A percentile compares a stretch with the other conserved stretches of the same genome.
phyloP scores from a whole-genome alignment of 64 coral and sea anemone species.

The Exaiptasia diaphana region DNA sequence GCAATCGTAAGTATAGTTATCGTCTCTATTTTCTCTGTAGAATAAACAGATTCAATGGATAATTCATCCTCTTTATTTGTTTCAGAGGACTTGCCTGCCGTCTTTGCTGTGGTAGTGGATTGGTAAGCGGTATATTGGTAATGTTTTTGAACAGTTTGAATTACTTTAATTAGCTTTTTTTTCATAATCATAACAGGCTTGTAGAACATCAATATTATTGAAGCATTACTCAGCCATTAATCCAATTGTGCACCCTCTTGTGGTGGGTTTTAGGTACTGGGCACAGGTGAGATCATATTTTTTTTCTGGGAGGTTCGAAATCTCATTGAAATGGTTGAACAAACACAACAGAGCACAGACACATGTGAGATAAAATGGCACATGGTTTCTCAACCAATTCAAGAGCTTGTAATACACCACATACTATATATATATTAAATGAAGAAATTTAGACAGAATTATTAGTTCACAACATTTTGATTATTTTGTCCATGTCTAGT shows the following conservation, averaged over 20 bases:
- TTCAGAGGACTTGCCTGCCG: constrained; percentile 60
- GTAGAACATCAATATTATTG: constrained; percentile 53
- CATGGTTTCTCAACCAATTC: too few species aligned
- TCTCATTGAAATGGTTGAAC: too few species aligned
- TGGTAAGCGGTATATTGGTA: constrained; percentile 21
- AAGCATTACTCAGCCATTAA: constrained; percentile 66
- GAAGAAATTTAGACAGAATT: too few species aligned
- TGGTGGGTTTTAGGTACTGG: constrained; percentile 77
- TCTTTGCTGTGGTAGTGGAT: constrained; percentile 57
- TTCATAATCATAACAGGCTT: constrained; percentile 38
- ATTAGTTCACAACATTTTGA: too few species aligned
- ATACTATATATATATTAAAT: too few species aligned
- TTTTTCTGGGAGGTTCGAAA: too few species aligned
- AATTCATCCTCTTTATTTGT: neutral
- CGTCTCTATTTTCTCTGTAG: neutral
- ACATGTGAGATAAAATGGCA: too few species aligned
- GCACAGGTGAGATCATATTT: constrained; percentile 66
- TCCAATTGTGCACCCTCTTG: constrained; percentile 38
- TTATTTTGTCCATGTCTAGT: constrained; percentile 11
- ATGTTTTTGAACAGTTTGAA: neutral
- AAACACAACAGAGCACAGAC: too few species aligned
- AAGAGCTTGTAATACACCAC: too few species aligned
- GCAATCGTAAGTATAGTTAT: neutral
- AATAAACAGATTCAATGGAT: neutral
- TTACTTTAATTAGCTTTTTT: neutral